A percentile compares a stretch with the other conserved stretches of the same genome.
Conservation (phyloP, 1,140 invertebrate species). For the Proctacanthus coquilletti region DNA sequence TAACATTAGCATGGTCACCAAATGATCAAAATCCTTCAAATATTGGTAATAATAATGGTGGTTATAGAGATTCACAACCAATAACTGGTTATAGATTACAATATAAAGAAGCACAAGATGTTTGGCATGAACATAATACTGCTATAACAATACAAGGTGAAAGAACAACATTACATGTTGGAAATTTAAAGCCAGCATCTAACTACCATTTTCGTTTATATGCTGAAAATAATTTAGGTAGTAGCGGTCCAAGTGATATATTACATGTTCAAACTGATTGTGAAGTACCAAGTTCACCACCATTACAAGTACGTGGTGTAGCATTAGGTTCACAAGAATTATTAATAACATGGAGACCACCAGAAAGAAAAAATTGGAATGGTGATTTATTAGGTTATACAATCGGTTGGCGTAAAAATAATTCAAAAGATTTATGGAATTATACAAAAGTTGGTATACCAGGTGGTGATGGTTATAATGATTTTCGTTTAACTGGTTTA, state of each 20-base stretch:
- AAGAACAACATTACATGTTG: constrained; percentile 37
- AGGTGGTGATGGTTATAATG: constrained; percentile 34
- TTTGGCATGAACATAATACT: constrained; percentile 38
- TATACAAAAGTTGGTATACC: constrained; percentile 34
- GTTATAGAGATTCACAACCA: constrained; percentile 31
- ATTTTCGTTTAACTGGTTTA: constrained; percentile 44
- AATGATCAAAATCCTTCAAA: constrained; percentile 17
- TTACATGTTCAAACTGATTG: constrained; percentile 44
- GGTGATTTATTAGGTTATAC: constrained; percentile 69
- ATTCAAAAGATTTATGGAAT: constrained; percentile 30
- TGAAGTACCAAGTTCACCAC: constrained; percentile 53
- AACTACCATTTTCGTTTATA: constrained; percentile 48
- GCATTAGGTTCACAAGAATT: constrained; percentile 61
- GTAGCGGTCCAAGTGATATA: constrained; percentile 43
- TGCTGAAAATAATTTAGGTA: constrained; percentile 49
- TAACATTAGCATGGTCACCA: constrained; percentile 40
- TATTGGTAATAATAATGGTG: constrained; percentile 10
- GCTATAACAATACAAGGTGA: constrained; percentile 36
- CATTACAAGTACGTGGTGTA: constrained; percentile 55
- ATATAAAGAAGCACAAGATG: constrained; percentile 42
- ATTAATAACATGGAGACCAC: constrained; percentile 63
- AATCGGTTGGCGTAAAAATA: constrained; percentile 40
- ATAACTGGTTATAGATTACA: constrained; percentile 45
- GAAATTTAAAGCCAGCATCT: constrained; percentile 45
- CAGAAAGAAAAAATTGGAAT: constrained; percentile 58